Conservation (phyloP, 2,888 invertebrate genomes). For the Ellobium chinense region DNA sequence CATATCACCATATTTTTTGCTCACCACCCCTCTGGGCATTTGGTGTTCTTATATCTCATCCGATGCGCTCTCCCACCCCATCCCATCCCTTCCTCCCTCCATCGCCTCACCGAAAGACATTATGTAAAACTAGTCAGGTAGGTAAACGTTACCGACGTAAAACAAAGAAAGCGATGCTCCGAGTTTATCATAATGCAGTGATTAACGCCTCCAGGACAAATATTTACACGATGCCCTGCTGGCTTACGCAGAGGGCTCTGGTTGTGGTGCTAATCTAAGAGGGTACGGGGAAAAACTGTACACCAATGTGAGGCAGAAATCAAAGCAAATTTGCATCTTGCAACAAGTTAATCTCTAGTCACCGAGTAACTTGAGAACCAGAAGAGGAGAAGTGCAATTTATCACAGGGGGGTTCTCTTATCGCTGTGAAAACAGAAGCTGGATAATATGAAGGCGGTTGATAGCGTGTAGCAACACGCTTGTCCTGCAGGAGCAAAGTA, state of each 20-base stretch:
- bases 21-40: too few species aligned
- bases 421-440: conserved; percentile 11
- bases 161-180: background rate
- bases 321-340: conserved; percentile 18
- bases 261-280: conserved; percentile 10
- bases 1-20: too few species aligned
- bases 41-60: too few species aligned
- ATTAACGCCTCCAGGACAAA: background rate
- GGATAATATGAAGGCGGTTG: background rate
- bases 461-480: background rate
- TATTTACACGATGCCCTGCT: background rate
- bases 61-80: too few species aligned
- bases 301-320: background rate
- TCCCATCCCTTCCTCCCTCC: too few species aligned
- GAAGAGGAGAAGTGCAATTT: conserved; percentile 1
- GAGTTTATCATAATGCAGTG: background rate
- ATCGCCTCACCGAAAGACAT: too few species aligned
- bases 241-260: background rate
- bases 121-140: too few species aligned
- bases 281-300: background rate
- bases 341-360: conserved; percentile 11
- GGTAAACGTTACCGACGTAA: too few species aligned
- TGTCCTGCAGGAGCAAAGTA: background rate
- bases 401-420: background rate
- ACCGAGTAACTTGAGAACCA: background rate